Base-by-base conservation (phyloP, 92 coral and sea anemone species). In the Diadumene lineata region DNA sequence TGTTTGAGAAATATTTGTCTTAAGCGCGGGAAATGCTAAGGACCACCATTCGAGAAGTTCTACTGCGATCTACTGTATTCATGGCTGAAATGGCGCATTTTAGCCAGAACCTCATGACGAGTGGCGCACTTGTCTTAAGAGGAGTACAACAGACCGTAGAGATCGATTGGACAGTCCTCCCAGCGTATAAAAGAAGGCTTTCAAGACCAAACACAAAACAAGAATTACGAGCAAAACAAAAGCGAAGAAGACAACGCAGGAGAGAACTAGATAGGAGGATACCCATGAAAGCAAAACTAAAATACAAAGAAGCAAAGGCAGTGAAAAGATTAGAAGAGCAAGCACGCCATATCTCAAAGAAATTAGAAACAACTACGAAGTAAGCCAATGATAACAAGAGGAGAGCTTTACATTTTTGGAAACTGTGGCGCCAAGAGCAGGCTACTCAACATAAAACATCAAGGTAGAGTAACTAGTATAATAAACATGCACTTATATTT, bases 171-270 rank as follows among this genome's bases (percentile, higher is more conserved):
- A 26, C 72, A 43, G 34, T 26, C 11, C 19, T 19, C n/a, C 53
- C 53, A 66, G 72, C 72, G 7, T 33, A 66, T n/a, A 1, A 66
- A 25, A 68, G 73, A 43, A 22, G 58, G 18, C 73, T 68, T 17
- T 68, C 60, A 43, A 68, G 73, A 15, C 70, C 73, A 68, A 68
- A 68, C 43, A 68, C 73, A 16, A 68, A 34, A 68, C 56, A 68
- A n/a, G 73, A 68, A 43, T 22, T 34, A 43, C 24, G 73, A 34
- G 43, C 23, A 11, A 68, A 21, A 51, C 73, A 68, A 27, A 44
- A 44, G 43, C 60, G 73, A 68, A 68, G 73, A 25, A 68, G 73
- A 23, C 33, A 68, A 34, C 73, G 23, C 57, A 68, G 46, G 34
- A 66, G 46, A 26, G 48, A 64, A 64, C 38, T 31, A n/a, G 69